phyloP scores from a whole-genome alignment of 2,113 vertebrate genomes.

The Phalacrocorax aristotelis region DNA sequence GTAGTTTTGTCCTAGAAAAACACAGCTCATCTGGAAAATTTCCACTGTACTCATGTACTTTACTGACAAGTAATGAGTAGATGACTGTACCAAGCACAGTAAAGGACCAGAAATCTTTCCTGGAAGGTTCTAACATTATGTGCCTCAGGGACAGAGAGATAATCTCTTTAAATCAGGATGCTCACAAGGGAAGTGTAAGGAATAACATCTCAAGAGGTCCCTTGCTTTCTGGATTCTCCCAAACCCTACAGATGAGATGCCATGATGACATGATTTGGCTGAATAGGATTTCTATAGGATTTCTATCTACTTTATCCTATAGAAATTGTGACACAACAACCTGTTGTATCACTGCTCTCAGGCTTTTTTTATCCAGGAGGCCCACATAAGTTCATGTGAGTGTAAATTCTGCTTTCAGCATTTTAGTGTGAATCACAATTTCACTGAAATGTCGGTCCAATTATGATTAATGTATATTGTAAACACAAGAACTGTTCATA shows the following conservation, averaged over 20 bases:
- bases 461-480: fast-evolving
- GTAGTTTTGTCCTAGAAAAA: background rate
- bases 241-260: background rate
- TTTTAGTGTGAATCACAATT: background rate
- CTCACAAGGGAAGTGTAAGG: background rate
- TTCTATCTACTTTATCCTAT: background rate
- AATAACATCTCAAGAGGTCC: background rate
- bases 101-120: background rate
- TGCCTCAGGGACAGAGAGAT: background rate
- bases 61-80: too few relatives aligned
- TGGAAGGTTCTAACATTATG: background rate
- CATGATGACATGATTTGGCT: background rate
- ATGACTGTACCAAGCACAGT: background rate
- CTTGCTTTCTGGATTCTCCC: background rate
- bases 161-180: background rate
- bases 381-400: background rate
- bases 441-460: background rate
- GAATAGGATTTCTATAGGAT: background rate
- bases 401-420: background rate
- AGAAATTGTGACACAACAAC: background rate
- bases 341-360: background rate
- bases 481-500: background rate
- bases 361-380: background rate
- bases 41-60: background rate
- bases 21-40: background rate